A percentile compares a stretch with the other conserved stretches of the same genome.
Conservation (phyloP, 2,888 invertebrate species). For the Acleris laterana region DNA sequence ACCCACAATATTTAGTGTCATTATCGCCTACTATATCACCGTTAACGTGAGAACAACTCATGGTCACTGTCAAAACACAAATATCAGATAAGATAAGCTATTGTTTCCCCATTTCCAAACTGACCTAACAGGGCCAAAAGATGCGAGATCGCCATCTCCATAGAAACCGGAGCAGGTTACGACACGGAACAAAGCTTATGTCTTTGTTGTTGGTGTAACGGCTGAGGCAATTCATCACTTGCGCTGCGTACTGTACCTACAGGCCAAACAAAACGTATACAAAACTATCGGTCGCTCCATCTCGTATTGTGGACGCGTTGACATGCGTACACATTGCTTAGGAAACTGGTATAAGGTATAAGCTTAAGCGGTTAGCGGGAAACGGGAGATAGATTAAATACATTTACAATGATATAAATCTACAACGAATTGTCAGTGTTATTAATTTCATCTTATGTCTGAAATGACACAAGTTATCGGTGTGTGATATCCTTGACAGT, state of each 20-base stretch:
- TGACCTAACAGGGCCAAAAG: constrained; percentile 12
- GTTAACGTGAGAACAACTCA: not conserved
- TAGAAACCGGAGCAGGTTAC: constrained; percentile 29
- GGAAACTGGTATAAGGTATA: constrained; percentile 4
- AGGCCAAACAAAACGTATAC: constrained; percentile 54
- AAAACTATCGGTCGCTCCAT: constrained; percentile 58
- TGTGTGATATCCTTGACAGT: not conserved
- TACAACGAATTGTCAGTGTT: too few species aligned
- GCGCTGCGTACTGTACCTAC: constrained; percentile 43
- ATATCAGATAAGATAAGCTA: constrained; percentile 6
- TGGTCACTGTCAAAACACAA: constrained; percentile 6
- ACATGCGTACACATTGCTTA: constrained; percentile 40
- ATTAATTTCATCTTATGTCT: too few species aligned
- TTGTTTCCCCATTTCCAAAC: constrained; percentile 19
- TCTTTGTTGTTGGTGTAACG: constrained; percentile 14
- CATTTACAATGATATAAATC: not conserved
- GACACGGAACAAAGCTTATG: constrained; percentile 33
- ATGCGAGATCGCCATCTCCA: constrained; percentile 7
- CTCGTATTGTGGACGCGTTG: constrained; percentile 47
- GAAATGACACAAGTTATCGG: too few species aligned
- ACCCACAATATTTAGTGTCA: too few species aligned
- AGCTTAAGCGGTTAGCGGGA: not conserved
- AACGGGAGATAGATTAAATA: not conserved
- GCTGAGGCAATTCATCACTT: constrained; percentile 39
- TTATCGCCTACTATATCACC: too few species aligned